phyloP scores from a whole-genome alignment of 2,797 vertebrate genomes.

The Melanotaenia nigrans region DNA sequence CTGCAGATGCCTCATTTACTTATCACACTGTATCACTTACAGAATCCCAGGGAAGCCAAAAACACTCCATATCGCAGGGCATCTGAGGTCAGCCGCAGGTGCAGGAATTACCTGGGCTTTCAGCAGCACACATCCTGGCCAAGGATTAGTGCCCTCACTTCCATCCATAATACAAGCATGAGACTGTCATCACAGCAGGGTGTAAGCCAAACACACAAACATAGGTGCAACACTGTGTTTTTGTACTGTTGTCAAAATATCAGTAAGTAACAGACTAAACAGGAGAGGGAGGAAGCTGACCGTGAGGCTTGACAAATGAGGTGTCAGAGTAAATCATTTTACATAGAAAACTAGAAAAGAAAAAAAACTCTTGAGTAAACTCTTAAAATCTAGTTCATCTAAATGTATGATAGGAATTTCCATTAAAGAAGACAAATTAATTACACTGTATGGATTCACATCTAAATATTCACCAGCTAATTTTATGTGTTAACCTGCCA shows the following conservation, averaged over 20 bases:
- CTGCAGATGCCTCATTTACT: slow-evolving; percentile 64
- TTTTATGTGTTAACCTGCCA: no score
- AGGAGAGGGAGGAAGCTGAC: slow-evolving; percentile 42
- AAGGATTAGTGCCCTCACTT: slow-evolving; percentile 45
- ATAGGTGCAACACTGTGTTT: slow-evolving; percentile 56
- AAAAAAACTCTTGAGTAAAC: no score
- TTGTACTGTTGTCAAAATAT: slow-evolving; percentile 78
- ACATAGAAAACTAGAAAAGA: no score
- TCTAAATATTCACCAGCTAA: no score
- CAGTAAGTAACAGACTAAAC: slow-evolving; percentile 76
- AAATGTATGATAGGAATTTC: no score
- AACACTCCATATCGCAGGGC: slow-evolving; percentile 30
- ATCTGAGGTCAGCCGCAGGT: slow-evolving; percentile 68
- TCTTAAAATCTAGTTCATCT: no score
- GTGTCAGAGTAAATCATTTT: slow-evolving; percentile 37
- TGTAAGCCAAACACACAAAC: slow-evolving; percentile 61
- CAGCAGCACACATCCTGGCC: slow-evolving; percentile 49
- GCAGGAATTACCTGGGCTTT: slow-evolving; percentile 52
- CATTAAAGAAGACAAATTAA: no score
- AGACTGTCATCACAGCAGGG: slow-evolving; percentile 42
- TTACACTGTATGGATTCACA: no score
- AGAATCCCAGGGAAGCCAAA: slow-evolving; percentile 41
- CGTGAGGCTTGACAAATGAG: slow-evolving; percentile 52
- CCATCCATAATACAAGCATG: slow-evolving; percentile 37
- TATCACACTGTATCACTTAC: slow-evolving; percentile 68